These are phyloP conservation scores for Setophaga petechia DNA, from an alignment of 2,113 vertebrate species.

Conservation along the genomic window DNA sequence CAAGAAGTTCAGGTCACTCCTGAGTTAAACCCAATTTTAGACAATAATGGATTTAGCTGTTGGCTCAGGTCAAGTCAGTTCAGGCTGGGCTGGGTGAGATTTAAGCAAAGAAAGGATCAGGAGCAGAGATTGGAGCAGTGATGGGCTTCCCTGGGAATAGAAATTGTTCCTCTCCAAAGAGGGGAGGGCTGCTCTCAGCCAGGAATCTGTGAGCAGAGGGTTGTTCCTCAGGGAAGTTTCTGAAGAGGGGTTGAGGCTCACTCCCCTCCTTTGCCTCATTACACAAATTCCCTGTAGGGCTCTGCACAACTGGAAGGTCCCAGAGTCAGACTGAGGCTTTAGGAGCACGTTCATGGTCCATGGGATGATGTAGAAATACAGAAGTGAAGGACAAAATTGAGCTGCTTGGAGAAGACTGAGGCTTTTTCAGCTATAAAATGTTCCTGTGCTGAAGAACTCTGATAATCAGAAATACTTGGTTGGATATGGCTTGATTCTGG, in stretches of 20 bases:
- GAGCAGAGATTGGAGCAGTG: neutral
- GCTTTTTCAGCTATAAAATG: neutral
- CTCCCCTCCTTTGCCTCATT: accelerated
- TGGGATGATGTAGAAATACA: neutral
- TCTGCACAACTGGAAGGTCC: neutral
- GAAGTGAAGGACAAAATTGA: neutral
- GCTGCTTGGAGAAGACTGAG: neutral
- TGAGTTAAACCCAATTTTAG: neutral
- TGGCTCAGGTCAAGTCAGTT: neutral
- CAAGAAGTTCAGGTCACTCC: neutral
- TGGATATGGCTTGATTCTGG: neutral
- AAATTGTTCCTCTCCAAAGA: neutral
- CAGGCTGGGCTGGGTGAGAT: neutral
- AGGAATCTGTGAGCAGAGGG: neutral
- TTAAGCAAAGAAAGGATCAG: neutral
- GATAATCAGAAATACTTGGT: neutral
- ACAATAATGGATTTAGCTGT: neutral
- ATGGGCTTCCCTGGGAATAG: neutral
- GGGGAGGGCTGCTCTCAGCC: neutral
- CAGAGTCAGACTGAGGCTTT: neutral
- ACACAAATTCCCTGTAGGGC: neutral
- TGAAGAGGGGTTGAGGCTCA: neutral
- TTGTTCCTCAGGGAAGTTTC: neutral
- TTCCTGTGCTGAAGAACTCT: neutral
- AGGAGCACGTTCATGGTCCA: neutral